Percentiles rank a stretch among this genome's conserved stretches.
phyloP scores from a whole-genome alignment of 2,888 invertebrate genomes.

The Oscheius myriophilus region DNA sequence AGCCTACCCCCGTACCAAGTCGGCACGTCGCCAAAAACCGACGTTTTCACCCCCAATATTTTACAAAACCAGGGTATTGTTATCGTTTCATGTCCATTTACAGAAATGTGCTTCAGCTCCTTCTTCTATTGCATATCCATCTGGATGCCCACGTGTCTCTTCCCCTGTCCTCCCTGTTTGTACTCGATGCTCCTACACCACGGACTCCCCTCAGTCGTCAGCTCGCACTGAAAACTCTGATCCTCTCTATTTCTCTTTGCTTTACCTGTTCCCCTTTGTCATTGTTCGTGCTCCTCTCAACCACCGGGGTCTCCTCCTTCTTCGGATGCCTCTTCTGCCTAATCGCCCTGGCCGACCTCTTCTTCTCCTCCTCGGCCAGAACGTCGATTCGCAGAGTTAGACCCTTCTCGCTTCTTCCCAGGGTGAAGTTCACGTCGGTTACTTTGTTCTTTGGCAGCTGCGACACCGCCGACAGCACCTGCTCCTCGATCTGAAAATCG shows the following conservation, averaged over 20 bases:
- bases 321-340: not conserved
- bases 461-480: constrained; percentile 8
- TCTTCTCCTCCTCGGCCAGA: constrained; percentile 4
- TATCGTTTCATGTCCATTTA: too few species aligned
- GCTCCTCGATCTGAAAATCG: constrained; percentile 20
- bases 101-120: too few species aligned
- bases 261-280: not conserved
- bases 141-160: constrained; percentile 14
- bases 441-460: constrained; percentile 20
- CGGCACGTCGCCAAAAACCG: too few species aligned
- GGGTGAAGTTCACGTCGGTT: constrained; percentile 14
- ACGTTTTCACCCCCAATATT: too few species aligned
- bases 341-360: not conserved
- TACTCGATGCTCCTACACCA: not conserved
- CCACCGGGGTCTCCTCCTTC: too few species aligned
- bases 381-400: constrained; percentile 14
- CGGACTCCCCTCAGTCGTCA: not conserved
- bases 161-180: not conserved
- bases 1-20: too few species aligned
- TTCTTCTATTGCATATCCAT: not conserved
- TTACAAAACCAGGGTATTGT: too few species aligned
- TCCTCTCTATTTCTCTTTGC: not conserved
- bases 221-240: not conserved
- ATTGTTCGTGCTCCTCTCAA: not conserved
- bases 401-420: constrained; percentile 5